Evolutionary conservation across 1,140 invertebrate genomes (phyloP), one percentile per base, ranked within the genome.

Genomic region (Hylaeus volcanicus): DNA sequence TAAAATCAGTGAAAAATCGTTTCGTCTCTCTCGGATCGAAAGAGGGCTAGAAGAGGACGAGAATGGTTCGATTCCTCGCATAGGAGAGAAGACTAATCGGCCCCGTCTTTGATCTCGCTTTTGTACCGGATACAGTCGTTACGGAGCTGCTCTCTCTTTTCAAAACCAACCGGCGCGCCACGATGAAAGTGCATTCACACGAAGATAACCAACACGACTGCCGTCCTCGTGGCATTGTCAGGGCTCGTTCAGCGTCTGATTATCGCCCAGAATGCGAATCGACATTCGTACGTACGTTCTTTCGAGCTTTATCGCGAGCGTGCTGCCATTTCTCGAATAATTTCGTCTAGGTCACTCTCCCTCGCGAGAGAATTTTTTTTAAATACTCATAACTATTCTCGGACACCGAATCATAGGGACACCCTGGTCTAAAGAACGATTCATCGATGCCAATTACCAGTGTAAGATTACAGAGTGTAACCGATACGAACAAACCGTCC

Each of bases 81-180:
- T 48, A 9, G 51, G 51, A 51, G 51, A 51, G 51, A 9, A 51
- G 51, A 3, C 51, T 11, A 51, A 51, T 9, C 60, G 48, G 58
- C 56, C 26, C 45, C 61, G 58, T 68, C 84, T 86, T 88, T 88
- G 86, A 85, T 88, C 87, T 87, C 85, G 53, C 63, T 78, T 77
- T 82, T 73, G 84, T 81, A 83, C 86, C 84, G 87, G 86, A 88
- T 86, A 85, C 73, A 68, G 84, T 88, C 69, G 82, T 88, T 86
- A 81, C 60, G 64, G 53, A 64, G 55, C 61, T 15, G 53, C 43
- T 53, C 64, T 73, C 58, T 73, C 37, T 79, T 61, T 75, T 82
- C 58, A 39, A 65, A 79, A 76, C 11, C 15, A 71, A 69, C 61
- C 63, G n/a, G 26, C 71, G 68, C 72, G 61, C 71, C 51, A 45